Percentiles rank a stretch among this genome's conserved stretches.
Conservation (phyloP, 2,888 invertebrate genomes). For the Apodemia hepburni region DNA sequence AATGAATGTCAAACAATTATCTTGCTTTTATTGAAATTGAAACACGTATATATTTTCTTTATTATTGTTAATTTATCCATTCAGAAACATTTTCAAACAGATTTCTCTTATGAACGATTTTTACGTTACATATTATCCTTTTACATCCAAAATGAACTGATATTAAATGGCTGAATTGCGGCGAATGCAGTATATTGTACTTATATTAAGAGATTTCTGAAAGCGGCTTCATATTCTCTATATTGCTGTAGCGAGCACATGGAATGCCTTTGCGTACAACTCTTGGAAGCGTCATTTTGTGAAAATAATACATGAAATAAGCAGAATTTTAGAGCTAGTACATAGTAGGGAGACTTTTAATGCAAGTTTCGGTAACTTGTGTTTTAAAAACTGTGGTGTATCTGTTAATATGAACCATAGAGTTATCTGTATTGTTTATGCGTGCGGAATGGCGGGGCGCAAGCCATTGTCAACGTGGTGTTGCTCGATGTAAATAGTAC, state of each 20-base stretch:
- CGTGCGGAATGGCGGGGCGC: too few species aligned
- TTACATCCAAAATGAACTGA: background rate
- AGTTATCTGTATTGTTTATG: too few species aligned
- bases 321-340: background rate
- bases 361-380: too few species aligned
- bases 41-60: too few species aligned
- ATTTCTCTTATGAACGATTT: background rate
- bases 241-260: slow-evolving; percentile 8
- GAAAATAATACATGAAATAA: background rate
- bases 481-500: too few species aligned
- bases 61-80: too few species aligned
- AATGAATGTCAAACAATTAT: too few species aligned
- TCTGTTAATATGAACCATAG: too few species aligned
- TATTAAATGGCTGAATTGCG: slow-evolving; percentile 4
- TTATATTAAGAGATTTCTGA: slow-evolving; percentile 2
- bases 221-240: slow-evolving; percentile 9
- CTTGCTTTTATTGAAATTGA: too few species aligned
- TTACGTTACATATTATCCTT: background rate
- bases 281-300: slow-evolving; percentile 2
- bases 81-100: background rate
- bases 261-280: slow-evolving; percentile 11
- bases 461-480: too few species aligned
- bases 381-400: background rate
- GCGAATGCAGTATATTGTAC: slow-evolving; percentile 4
- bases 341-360: background rate